Evolutionary conservation across 2,888 invertebrate genomes (phyloP).

Genomic region (Teleogryllus oceanicus): DNA sequence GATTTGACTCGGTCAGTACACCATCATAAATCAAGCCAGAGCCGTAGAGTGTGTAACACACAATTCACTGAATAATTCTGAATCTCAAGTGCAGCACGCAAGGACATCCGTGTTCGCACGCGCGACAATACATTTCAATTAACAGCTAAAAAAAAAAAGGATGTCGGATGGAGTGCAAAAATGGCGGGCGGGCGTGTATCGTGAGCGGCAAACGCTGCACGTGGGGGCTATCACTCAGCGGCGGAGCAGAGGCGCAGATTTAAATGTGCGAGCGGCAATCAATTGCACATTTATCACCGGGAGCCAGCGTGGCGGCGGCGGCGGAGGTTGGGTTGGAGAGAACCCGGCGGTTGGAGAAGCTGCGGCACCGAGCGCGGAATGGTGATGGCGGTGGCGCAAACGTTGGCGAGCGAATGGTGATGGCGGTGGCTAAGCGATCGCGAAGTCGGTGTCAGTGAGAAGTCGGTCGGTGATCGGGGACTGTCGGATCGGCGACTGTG

Average conservation of each 20-base stretch:
- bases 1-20: too few relatives aligned
- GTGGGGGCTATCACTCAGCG: background rate
- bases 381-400: too few relatives aligned
- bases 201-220: background rate
- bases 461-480: too few relatives aligned
- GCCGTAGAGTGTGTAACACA: background rate
- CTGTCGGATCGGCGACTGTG: too few relatives aligned
- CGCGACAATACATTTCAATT: constrained; percentile 1
- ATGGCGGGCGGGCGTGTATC: background rate
- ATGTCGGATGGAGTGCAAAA: background rate
- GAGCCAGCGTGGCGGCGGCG: background rate
- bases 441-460: too few relatives aligned
- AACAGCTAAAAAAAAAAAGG: background rate
- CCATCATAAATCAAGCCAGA: too few relatives aligned
- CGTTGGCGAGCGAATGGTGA: too few relatives aligned
- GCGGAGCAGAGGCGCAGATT: background rate
- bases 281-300: constrained; percentile 18
- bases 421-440: too few relatives aligned
- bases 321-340: background rate
- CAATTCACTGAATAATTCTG: constrained; percentile 2
- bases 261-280: background rate
- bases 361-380: too few relatives aligned
- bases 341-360: background rate
- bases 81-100: background rate
- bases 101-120: background rate